These are phyloP conservation scores for Phalacrocorax pelagicus DNA, from an alignment of 2,113 vertebrate species.

Conservation along the genomic window DNA sequence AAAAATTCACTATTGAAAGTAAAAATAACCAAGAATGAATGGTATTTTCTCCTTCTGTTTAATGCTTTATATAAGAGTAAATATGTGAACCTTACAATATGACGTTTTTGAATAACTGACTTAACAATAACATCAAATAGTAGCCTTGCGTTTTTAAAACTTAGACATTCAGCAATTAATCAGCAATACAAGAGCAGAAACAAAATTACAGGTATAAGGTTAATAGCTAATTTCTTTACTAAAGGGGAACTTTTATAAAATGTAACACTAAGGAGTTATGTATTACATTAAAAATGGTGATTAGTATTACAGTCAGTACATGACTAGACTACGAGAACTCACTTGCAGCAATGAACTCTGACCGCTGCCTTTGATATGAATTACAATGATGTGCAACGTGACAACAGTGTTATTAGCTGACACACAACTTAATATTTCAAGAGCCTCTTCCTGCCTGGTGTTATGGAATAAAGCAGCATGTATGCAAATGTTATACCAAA, in stretches of 20 bases:
- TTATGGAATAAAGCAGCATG: not conserved
- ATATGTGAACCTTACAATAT: not conserved
- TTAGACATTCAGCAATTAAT: not conserved
- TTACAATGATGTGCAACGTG: not conserved
- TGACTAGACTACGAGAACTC: not conserved
- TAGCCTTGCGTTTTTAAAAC: not conserved
- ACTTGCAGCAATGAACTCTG: conserved; percentile 2
- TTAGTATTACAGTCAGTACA: not conserved
- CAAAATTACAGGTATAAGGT: conserved; percentile 8
- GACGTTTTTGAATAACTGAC: not conserved
- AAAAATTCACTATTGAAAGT: not conserved
- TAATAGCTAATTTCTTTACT: conserved; percentile 20
- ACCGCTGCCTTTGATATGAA: conserved; percentile 1
- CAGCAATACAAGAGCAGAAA: not conserved
- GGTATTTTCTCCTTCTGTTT: not conserved
- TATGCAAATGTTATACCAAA: not conserved
- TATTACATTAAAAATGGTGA: not conserved
- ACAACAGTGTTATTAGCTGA: not conserved
- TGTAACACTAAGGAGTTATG: not conserved
- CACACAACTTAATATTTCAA: not conserved
- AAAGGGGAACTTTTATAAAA: not conserved
- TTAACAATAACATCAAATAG: not conserved
- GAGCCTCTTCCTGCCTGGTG: not conserved
- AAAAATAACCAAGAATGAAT: not conserved
- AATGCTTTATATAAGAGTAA: not conserved